Evolutionary conservation across 2,888 invertebrate genomes (phyloP).

Genomic region (Caenorhabditis afra): DNA sequence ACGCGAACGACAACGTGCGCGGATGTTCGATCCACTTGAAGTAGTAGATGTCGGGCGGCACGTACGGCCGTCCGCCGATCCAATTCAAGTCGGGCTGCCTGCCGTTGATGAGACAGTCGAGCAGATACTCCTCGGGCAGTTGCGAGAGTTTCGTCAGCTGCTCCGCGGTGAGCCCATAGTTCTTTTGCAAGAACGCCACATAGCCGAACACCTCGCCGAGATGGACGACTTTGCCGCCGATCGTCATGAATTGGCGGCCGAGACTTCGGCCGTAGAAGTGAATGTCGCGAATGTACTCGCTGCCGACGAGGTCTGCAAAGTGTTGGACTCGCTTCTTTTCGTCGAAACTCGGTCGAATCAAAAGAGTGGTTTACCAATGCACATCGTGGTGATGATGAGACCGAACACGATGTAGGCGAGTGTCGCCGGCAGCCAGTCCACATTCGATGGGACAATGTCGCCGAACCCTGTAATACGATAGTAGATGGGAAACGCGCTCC

Average conservation of each 20-base stretch:
- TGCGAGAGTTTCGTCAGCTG: constrained; percentile 80
- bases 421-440: constrained; percentile 79
- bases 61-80: constrained; percentile 79
- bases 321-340: background rate
- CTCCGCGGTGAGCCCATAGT: constrained; percentile 80
- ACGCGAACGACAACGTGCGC: constrained; percentile 79
- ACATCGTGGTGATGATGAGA: constrained; percentile 80
- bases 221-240: constrained; percentile 80
- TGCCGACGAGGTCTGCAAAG: constrained; percentile 78
- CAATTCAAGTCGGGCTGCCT: constrained; percentile 79
- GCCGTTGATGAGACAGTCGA: constrained; percentile 80
- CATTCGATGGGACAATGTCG: constrained; percentile 80
- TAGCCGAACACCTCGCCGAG: constrained; percentile 81
- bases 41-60: constrained; percentile 80
- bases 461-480: constrained; percentile 75
- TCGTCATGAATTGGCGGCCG: constrained; percentile 79
- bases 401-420: constrained; percentile 80
- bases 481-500: too few relatives aligned
- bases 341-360: background rate
- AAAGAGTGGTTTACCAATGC: constrained; percentile 73
- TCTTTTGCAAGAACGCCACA: constrained; percentile 80
- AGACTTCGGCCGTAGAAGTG: constrained; percentile 80
- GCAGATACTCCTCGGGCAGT: constrained; percentile 80
- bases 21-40: constrained; percentile 81
- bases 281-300: constrained; percentile 80